phyloP scores from a whole-genome alignment of 1,140 invertebrate species.

The Heliconius hewitsoni region DNA sequence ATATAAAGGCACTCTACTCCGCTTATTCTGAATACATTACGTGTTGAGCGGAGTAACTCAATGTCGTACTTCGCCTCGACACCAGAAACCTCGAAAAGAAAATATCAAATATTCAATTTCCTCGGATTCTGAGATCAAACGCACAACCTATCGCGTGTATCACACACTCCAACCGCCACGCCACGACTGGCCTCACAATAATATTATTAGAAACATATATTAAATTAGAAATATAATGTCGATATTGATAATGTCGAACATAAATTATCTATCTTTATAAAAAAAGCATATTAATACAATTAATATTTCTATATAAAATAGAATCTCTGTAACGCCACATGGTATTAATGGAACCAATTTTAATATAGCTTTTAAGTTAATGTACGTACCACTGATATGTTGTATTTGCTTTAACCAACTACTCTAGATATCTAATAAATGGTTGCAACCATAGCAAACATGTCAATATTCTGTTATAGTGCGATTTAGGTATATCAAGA shows the following conservation, averaged over 20 bases:
- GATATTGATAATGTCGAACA: neutral
- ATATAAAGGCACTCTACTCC: no score
- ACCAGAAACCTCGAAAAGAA: no score
- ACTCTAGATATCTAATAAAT: neutral
- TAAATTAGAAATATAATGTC: neutral
- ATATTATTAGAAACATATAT: no score
- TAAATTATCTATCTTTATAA: neutral
- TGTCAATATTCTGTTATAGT: neutral
- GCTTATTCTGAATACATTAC: no score
- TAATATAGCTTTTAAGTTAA: slow-evolving; percentile 4
- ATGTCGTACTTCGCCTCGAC: no score
- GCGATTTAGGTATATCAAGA: neutral
- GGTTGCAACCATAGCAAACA: neutral
- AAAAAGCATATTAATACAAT: neutral
- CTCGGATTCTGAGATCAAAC: no score
- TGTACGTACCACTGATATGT: neutral
- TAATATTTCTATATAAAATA: neutral
- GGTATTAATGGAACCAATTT: slow-evolving; percentile 6
- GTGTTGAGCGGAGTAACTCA: no score
- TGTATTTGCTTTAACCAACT: neutral
- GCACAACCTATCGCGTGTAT: no score
- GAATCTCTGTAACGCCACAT: neutral
- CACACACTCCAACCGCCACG: no score
- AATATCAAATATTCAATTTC: no score
- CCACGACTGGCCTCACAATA: no score